Conservation (phyloP, 2,888 invertebrate species). For the Hypomecis punctinalis region DNA sequence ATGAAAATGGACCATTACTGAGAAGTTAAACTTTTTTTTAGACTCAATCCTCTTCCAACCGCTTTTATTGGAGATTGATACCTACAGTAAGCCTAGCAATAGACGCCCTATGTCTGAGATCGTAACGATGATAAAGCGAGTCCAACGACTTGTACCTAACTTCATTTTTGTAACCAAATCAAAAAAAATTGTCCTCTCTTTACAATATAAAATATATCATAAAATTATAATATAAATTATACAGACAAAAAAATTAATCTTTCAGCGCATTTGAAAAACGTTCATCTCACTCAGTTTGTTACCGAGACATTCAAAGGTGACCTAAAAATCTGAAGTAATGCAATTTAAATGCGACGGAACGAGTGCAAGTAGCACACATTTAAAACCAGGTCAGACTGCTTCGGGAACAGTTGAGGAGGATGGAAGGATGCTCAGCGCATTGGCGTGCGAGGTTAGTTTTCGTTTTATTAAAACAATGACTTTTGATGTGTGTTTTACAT, state of each 20-base stretch:
- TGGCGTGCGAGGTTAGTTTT: conserved; percentile 27
- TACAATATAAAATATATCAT: too few relatives aligned
- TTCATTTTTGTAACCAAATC: too few relatives aligned
- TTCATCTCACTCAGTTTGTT: conserved; percentile 18
- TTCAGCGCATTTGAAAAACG: conserved; percentile 5
- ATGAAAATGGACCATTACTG: too few relatives aligned
- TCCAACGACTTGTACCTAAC: too few relatives aligned
- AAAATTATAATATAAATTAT: neutral
- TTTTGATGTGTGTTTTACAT: neutral
- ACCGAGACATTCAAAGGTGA: conserved; percentile 28
- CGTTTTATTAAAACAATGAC: neutral
- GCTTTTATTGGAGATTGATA: too few relatives aligned
- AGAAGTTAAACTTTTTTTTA: too few relatives aligned
- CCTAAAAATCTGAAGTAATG: conserved; percentile 32
- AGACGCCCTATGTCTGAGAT: too few relatives aligned
- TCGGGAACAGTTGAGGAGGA: conserved; percentile 19
- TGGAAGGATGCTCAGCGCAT: conserved; percentile 14
- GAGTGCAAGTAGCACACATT: conserved; percentile 29
- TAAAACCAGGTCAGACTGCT: conserved; percentile 35
- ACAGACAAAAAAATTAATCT: neutral
- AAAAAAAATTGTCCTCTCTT: too few relatives aligned
- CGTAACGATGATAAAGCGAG: too few relatives aligned
- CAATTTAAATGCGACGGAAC: conserved; percentile 26
- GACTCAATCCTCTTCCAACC: too few relatives aligned
- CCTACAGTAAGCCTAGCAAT: too few relatives aligned